Conservation (phyloP, 2,797 vertebrate genomes). For the Eurystomus glaucurus region DNA sequence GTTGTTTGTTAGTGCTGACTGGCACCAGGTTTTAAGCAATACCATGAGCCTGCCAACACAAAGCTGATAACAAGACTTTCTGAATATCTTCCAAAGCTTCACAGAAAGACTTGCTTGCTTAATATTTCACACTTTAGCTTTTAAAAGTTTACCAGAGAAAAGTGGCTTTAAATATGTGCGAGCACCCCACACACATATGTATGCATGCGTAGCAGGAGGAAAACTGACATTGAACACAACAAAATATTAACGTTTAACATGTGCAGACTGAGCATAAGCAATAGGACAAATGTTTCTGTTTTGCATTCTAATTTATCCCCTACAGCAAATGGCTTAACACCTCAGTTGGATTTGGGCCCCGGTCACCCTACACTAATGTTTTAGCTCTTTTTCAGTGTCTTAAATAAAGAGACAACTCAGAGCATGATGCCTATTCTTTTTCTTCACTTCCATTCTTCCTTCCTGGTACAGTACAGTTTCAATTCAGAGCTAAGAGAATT, state of each 20-base stretch:
- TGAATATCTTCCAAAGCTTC: slow-evolving; percentile 78
- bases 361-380: neutral
- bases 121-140: slow-evolving; percentile 60
- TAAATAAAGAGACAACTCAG: neutral
- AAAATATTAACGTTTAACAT: slow-evolving; percentile 56
- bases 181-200: neutral
- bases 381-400: neutral
- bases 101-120: slow-evolving; percentile 69
- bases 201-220: neutral
- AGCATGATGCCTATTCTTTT: neutral
- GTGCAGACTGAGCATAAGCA: neutral
- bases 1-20: slow-evolving; percentile 76
- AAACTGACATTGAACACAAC: neutral
- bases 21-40: slow-evolving; percentile 64
- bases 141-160: slow-evolving; percentile 57
- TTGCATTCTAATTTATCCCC: slow-evolving; percentile 11
- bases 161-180: neutral
- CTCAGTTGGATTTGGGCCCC: neutral
- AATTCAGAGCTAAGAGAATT: neutral
- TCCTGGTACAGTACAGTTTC: neutral
- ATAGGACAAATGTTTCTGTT: slow-evolving; percentile 10
- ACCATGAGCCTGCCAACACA: slow-evolving; percentile 67
- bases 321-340: neutral
- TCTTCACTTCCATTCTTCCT: neutral
- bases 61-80: slow-evolving; percentile 79